Evolutionary conservation across 2,113 vertebrate genomes (phyloP).

Genomic region (Plestiodon gilberti): DNA sequence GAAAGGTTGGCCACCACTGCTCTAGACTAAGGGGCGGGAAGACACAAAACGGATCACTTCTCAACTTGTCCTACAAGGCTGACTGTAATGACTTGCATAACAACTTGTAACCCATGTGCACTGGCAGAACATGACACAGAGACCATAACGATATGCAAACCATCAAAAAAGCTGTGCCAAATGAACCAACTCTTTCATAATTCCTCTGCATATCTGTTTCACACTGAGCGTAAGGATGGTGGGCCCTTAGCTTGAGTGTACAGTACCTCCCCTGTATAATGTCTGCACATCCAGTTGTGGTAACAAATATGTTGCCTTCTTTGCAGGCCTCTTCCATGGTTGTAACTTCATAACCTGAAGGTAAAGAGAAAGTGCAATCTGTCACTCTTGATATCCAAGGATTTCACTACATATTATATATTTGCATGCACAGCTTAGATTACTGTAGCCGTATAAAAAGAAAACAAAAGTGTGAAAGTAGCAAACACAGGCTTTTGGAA

Average conservation of each 20-base stretch:
- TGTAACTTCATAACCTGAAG: conserved; percentile 94
- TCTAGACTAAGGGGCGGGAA: no score
- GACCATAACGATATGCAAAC: not conserved
- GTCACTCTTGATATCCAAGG: not conserved
- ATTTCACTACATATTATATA: not conserved
- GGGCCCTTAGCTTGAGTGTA: not conserved
- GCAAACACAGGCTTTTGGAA: no score
- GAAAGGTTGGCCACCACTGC: no score
- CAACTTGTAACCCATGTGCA: not conserved
- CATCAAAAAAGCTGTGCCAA: not conserved
- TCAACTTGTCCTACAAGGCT: not conserved
- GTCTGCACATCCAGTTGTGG: conserved; percentile 94
- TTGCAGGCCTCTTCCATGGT: conserved; percentile 97
- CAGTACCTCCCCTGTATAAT: conserved; percentile 90
- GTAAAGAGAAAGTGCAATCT: not conserved
- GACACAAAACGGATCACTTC: not conserved
- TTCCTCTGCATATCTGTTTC: not conserved
- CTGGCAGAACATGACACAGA: not conserved
- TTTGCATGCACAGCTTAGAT: not conserved
- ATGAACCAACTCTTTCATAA: not conserved
- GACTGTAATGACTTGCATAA: not conserved
- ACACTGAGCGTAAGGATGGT: not conserved
- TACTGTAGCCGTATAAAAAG: no score
- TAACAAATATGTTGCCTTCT: conserved; percentile 98
- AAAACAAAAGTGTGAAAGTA: not conserved